A percentile compares a stretch with the other conserved stretches of the same genome.
phyloP scores from a whole-genome alignment of 2,797 vertebrate species.

The Sebastes matsubarae region DNA sequence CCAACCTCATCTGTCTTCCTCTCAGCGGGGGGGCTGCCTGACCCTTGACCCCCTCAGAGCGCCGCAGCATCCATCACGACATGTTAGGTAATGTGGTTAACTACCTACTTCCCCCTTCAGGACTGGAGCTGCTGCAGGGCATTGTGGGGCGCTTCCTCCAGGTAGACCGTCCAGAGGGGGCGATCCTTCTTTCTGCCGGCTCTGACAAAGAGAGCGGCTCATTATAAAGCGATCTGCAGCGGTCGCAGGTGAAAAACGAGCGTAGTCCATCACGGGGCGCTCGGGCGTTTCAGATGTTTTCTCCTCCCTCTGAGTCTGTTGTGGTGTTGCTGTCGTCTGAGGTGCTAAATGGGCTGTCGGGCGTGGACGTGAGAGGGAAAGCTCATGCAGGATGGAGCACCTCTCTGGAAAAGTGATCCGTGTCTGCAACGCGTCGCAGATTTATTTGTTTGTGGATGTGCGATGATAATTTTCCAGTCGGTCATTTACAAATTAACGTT shows the following conservation, averaged over 20 bases:
- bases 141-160: conserved; percentile 45
- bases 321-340: not conserved
- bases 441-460: not conserved
- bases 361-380: not conserved
- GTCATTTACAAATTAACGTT: not conserved
- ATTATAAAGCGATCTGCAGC: conserved; percentile 49
- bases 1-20: conserved; percentile 82
- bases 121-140: conserved; percentile 25
- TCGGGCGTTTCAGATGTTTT: conserved; percentile 30
- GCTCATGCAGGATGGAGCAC: not conserved
- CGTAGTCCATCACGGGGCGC: conserved; percentile 43
- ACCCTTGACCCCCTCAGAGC: conserved; percentile 78
- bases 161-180: conserved; percentile 39
- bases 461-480: not conserved
- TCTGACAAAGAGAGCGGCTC: conserved; percentile 36
- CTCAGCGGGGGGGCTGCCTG: conserved; percentile 61
- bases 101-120: conserved; percentile 73
- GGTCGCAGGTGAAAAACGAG: conserved; percentile 59
- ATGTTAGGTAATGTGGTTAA: conserved; percentile 81
- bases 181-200: conserved; percentile 38
- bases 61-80: conserved; percentile 85
- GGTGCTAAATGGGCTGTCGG: conserved; percentile 33
- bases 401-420: not conserved
- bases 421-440: not conserved
- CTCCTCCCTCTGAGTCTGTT: conserved; percentile 29